A percentile compares a stretch with the other conserved stretches of the same genome.
Evolutionary conservation across 2,113 vertebrate genomes (phyloP).

Genomic region (Dermatemys mawii): DNA sequence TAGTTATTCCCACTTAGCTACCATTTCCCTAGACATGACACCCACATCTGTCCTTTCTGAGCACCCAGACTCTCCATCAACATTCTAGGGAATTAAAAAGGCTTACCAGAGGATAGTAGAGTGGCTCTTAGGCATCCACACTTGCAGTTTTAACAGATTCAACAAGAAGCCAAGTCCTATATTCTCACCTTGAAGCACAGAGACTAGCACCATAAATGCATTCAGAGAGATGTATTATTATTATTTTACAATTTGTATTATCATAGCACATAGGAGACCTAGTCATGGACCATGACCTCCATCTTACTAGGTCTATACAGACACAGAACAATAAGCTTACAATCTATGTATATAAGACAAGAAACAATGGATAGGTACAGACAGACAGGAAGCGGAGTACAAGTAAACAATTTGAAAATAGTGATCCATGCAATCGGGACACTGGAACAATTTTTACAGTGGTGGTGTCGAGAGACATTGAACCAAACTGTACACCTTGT

Average conservation of each 20-base stretch:
- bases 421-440: no score
- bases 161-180: not conserved
- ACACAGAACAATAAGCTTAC: no score
- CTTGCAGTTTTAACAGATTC: not conserved
- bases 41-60: not conserved
- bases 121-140: not conserved
- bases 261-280: not conserved
- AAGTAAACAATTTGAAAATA: not conserved
- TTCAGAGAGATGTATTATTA: not conserved
- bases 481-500: no score
- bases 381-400: not conserved
- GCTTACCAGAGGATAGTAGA: not conserved
- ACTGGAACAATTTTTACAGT: no score
- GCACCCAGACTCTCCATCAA: not conserved
- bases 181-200: not conserved
- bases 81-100: not conserved
- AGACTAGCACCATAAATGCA: not conserved
- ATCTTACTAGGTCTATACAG: not conserved
- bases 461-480: no score
- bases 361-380: not conserved
- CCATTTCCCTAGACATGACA: not conserved
- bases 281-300: not conserved
- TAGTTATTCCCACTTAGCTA: not conserved
- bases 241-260: not conserved
- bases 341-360: no score